Evolutionary conservation across 2,888 invertebrate species (phyloP).

Genomic region (Pandemis corylana): DNA sequence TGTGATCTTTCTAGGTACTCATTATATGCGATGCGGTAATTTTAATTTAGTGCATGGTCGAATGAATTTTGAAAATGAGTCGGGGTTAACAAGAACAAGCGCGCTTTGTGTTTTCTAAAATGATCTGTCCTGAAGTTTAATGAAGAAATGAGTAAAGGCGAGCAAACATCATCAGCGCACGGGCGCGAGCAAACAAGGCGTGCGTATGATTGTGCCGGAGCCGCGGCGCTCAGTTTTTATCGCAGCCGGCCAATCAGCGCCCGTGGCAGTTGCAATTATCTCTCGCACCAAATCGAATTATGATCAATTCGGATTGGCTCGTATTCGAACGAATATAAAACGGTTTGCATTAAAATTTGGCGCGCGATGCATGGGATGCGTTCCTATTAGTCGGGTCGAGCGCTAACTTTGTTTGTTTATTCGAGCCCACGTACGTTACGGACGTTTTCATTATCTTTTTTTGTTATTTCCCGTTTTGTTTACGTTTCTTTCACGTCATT

Average conservation of each 20-base stretch:
- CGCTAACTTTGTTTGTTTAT: conserved; percentile 73
- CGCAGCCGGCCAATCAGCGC: conserved; percentile 79
- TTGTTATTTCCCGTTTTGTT: conserved; percentile 61
- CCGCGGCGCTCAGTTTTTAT: conserved; percentile 68
- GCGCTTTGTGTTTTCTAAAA: conserved; percentile 12
- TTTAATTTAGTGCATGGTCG: not conserved
- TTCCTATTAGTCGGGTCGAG: conserved; percentile 79
- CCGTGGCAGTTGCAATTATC: conserved; percentile 85
- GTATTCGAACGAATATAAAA: conserved; percentile 84
- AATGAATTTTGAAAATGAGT: conserved; percentile 2
- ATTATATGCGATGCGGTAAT: conserved; percentile 19
- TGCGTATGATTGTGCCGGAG: conserved; percentile 75
- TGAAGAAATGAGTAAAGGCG: conserved; percentile 63
- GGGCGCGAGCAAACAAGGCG: conserved; percentile 73
- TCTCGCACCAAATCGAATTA: conserved; percentile 83
- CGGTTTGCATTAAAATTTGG: conserved; percentile 85
- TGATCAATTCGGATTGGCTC: conserved; percentile 86
- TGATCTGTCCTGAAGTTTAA: conserved; percentile 10
- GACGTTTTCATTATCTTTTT: conserved; percentile 69
- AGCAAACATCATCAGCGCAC: conserved; percentile 79
- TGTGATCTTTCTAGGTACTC: conserved; percentile 23
- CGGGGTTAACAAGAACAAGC: not conserved
- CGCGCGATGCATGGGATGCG: conserved; percentile 81
- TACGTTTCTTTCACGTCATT: conserved; percentile 59
- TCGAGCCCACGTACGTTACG: conserved; percentile 57